These are phyloP conservation scores for Sebastes jordani DNA, from an alignment of 2,797 vertebrate species.

Conservation along the genomic window DNA sequence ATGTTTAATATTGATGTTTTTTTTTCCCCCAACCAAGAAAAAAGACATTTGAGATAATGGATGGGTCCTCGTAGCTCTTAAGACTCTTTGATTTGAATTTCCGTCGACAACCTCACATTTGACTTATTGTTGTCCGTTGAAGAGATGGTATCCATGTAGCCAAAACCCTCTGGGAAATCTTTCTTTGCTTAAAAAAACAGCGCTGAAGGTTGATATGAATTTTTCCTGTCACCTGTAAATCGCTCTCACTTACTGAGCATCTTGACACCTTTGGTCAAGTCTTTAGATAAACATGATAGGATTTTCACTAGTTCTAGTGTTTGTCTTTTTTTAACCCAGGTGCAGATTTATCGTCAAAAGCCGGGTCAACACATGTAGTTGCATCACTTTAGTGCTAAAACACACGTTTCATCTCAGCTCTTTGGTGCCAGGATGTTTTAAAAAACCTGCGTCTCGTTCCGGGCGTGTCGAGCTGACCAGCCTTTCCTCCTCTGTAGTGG, in stretches of 20 bases:
- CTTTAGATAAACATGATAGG: constrained; percentile 40
- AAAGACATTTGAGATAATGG: constrained; percentile 46
- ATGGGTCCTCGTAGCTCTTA: constrained; percentile 73
- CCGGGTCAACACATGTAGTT: constrained; percentile 3
- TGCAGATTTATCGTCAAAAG: constrained; percentile 6
- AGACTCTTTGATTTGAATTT: constrained; percentile 60
- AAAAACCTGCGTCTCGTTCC: not conserved
- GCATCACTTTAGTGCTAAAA: constrained; percentile 1
- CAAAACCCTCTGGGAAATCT: constrained; percentile 6
- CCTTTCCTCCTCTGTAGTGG: constrained; percentile 56
- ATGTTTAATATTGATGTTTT: constrained; percentile 74
- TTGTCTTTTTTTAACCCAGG: not conserved
- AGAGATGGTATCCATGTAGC: constrained; percentile 27
- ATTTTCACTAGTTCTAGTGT: constrained; percentile 33
- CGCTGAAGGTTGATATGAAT: not conserved
- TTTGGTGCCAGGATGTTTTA: constrained; percentile 43
- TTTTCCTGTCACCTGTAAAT: constrained; percentile 41
- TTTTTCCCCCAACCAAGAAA: constrained; percentile 52
- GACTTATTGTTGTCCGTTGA: constrained; percentile 5
- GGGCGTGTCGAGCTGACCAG: constrained; percentile 36
- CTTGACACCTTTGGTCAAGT: constrained; percentile 22
- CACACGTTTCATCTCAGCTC: constrained; percentile 32
- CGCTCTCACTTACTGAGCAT: constrained; percentile 1
- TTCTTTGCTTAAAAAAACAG: constrained; percentile 2
- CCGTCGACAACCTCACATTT: constrained; percentile 26